phyloP scores from a whole-genome alignment of 2,888 invertebrate genomes.

The Rotaria socialis region DNA sequence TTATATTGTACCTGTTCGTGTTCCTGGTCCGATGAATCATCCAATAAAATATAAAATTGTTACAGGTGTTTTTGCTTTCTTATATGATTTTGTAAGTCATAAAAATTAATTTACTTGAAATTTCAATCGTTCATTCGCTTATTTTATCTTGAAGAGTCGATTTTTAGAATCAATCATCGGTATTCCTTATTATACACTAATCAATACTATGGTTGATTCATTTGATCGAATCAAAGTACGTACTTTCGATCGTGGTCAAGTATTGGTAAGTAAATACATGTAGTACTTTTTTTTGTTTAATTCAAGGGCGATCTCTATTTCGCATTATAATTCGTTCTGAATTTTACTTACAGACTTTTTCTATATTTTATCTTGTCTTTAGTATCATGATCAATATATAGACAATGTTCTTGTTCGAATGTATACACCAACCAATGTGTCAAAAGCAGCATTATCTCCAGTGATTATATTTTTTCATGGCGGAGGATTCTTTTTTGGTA shows the following conservation, averaged over 20 bases:
- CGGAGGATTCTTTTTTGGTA: constrained; percentile 25
- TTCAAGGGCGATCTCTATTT: no score
- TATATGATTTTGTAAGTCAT: background rate
- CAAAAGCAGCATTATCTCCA: background rate
- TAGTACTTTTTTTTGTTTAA: no score
- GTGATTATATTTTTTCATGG: constrained; percentile 25
- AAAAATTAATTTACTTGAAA: background rate
- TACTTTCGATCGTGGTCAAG: background rate
- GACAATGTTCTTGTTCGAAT: constrained; percentile 21
- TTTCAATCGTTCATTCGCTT: no score
- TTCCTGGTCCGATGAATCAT: background rate
- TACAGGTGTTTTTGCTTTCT: background rate
- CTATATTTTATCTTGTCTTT: no score
- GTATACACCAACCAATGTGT: background rate
- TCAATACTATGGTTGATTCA: background rate
- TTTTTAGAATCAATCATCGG: background rate
- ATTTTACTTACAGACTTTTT: no score
- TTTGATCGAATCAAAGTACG: background rate
- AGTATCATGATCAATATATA: constrained; percentile 23
- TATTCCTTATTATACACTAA: background rate
- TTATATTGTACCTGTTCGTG: background rate
- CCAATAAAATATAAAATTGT: background rate
- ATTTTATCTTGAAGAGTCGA: background rate
- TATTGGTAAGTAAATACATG: background rate
- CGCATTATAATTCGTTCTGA: no score